phyloP scores from a whole-genome alignment of 2,888 invertebrate genomes.

The Apantesis nais region DNA sequence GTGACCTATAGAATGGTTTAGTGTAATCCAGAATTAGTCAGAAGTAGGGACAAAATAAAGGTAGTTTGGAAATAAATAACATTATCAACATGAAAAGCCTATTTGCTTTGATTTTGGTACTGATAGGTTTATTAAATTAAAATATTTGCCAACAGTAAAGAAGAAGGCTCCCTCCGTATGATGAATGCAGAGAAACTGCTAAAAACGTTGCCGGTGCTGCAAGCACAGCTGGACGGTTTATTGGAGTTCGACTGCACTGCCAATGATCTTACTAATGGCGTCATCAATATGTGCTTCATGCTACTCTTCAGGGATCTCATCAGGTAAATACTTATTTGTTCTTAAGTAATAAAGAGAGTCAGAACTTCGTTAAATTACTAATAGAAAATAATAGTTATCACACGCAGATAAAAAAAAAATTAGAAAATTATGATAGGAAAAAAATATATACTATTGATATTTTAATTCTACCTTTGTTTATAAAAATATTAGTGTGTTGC shows the following conservation, averaged over 20 bases:
- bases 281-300: conserved; percentile 99
- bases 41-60: background rate
- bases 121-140: background rate
- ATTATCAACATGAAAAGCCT: too few species aligned
- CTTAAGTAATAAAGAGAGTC: background rate
- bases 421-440: too few species aligned
- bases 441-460: too few species aligned
- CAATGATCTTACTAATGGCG: conserved; percentile 98
- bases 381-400: too few species aligned
- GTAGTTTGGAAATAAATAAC: background rate
- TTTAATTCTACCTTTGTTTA: too few species aligned
- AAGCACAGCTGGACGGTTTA: conserved; percentile 97
- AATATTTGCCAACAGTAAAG: conserved; percentile 88
- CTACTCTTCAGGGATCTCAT: conserved; percentile 99
- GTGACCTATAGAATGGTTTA: background rate
- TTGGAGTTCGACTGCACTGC: conserved; percentile 99
- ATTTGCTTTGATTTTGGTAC: background rate
- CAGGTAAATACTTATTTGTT: conserved; percentile 77
- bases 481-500: too few species aligned
- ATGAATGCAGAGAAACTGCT: conserved; percentile 99
- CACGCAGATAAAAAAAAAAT: too few species aligned
- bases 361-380: too few species aligned
- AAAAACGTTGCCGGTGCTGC: conserved; percentile 97
- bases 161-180: conserved; percentile 97
- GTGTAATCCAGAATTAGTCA: background rate